Conservation (phyloP, 2,113 vertebrate species). For the Hippocampus zosterae region DNA sequence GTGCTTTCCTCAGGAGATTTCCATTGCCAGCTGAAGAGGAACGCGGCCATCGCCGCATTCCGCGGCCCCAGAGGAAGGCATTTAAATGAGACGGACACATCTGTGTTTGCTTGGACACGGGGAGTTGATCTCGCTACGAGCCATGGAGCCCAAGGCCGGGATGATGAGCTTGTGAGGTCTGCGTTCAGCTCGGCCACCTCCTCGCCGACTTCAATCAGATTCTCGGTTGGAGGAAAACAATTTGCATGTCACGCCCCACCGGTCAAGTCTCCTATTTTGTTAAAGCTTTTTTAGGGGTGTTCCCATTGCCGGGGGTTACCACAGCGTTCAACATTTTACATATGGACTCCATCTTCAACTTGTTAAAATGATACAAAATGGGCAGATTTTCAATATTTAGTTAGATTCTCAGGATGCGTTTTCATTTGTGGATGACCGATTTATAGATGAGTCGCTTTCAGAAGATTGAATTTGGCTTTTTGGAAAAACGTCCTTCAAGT, state of each 20-base stretch:
- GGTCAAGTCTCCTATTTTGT: conserved; percentile 49
- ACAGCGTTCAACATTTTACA: conserved; percentile 43
- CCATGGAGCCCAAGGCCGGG: conserved; percentile 39
- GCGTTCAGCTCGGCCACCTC: conserved; percentile 58
- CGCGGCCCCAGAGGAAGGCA: conserved; percentile 29
- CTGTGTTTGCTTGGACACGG: conserved; percentile 41
- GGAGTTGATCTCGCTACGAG: conserved; percentile 34
- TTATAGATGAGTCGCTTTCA: conserved; percentile 16
- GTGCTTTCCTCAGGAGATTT: conserved; percentile 28
- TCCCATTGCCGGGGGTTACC: conserved; percentile 39
- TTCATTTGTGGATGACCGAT: neutral
- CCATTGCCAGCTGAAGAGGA: conserved; percentile 27
- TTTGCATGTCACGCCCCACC: conserved; percentile 65
- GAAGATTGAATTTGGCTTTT: conserved; percentile 2
- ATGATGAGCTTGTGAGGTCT: conserved; percentile 58
- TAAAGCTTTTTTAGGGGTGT: conserved; percentile 51
- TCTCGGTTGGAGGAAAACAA: conserved; percentile 63
- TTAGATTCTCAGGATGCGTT: neutral
- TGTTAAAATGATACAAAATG: conserved; percentile 23
- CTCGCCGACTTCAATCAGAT: conserved; percentile 58
- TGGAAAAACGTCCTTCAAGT: neutral
- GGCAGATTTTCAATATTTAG: neutral
- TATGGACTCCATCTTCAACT: conserved; percentile 44
- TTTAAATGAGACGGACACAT: conserved; percentile 55
- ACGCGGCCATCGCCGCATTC: conserved; percentile 10